These are phyloP conservation scores for Sebastes schlegelii DNA, from an alignment of 2,113 vertebrate species.

Conservation along the genomic window DNA sequence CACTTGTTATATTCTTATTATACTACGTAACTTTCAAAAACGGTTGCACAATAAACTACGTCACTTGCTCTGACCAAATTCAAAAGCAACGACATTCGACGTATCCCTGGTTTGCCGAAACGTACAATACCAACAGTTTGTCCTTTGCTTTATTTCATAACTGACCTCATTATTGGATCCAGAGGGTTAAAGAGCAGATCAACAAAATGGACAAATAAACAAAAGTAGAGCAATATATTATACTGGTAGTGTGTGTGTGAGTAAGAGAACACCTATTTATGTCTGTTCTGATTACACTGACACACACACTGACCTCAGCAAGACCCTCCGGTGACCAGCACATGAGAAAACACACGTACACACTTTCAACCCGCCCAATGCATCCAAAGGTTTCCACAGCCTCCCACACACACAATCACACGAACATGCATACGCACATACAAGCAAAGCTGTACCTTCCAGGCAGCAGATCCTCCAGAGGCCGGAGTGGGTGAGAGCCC, in stretches of 20 bases:
- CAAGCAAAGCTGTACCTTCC: conserved; percentile 84
- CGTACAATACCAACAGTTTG: background rate
- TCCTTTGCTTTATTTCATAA: background rate
- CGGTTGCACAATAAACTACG: too few species aligned
- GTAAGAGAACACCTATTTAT: conserved; percentile 43
- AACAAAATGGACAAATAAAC: background rate
- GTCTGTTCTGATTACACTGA: conserved; percentile 40
- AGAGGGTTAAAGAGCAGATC: background rate
- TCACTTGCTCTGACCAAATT: background rate
- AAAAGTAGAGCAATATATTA: background rate
- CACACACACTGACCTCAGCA: conserved; percentile 14
- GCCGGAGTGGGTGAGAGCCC: conserved; percentile 93
- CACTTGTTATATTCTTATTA: too few species aligned
- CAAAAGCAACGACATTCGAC: background rate
- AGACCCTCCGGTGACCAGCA: conserved; percentile 2
- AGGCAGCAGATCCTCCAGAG: conserved; percentile 96
- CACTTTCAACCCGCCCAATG: background rate
- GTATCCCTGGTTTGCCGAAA: background rate
- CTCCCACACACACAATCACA: background rate
- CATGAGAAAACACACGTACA: conserved; percentile 16
- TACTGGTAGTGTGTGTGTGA: background rate
- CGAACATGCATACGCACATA: background rate
- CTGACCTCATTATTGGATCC: background rate
- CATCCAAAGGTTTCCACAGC: background rate
- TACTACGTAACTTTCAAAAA: too few species aligned